Percentiles rank a stretch among this genome's conserved stretches.
Conservation (phyloP, 2,113 vertebrate genomes). For the Formicarius rufipectus region DNA sequence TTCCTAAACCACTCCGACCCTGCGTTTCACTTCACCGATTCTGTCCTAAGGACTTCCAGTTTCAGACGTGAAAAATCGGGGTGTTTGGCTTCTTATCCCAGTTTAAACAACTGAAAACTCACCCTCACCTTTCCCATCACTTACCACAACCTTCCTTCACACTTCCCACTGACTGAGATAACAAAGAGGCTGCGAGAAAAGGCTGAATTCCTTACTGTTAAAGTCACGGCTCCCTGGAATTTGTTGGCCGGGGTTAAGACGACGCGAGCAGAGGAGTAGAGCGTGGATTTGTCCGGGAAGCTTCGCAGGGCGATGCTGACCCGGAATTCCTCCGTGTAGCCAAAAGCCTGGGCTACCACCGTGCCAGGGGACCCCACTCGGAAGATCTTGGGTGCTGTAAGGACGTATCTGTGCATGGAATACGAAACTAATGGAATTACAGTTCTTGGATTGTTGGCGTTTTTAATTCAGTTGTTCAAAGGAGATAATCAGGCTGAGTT, state of each 20-base stretch:
- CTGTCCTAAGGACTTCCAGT: background rate
- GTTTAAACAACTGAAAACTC: background rate
- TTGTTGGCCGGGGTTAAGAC: slow-evolving; percentile 75
- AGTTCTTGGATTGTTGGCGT: rapidly evolving
- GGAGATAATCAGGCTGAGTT: background rate
- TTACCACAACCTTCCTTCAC: background rate
- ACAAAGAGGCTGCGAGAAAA: background rate
- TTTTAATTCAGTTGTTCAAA: background rate
- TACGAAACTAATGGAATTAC: background rate
- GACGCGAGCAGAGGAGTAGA: slow-evolving; percentile 48
- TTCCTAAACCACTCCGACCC: background rate
- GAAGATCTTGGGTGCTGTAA: slow-evolving; percentile 83
- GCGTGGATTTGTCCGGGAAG: slow-evolving; percentile 73
- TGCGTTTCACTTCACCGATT: background rate
- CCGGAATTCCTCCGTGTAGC: slow-evolving; percentile 70
- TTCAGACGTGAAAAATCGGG: background rate
- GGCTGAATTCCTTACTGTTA: slow-evolving; percentile 77
- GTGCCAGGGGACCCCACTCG: slow-evolving; percentile 78
- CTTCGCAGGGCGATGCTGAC: slow-evolving; percentile 79
- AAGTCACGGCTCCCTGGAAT: slow-evolving; percentile 72
- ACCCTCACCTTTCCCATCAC: too few species aligned
- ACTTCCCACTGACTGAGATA: background rate
- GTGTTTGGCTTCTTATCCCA: background rate
- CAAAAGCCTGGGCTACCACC: slow-evolving; percentile 86
- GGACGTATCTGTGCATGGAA: slow-evolving; percentile 78